Evolutionary conservation across 2,888 invertebrate species (phyloP), one percentile per base, ranked within the genome.

Genomic region (Ochlodes sylvanus): DNA sequence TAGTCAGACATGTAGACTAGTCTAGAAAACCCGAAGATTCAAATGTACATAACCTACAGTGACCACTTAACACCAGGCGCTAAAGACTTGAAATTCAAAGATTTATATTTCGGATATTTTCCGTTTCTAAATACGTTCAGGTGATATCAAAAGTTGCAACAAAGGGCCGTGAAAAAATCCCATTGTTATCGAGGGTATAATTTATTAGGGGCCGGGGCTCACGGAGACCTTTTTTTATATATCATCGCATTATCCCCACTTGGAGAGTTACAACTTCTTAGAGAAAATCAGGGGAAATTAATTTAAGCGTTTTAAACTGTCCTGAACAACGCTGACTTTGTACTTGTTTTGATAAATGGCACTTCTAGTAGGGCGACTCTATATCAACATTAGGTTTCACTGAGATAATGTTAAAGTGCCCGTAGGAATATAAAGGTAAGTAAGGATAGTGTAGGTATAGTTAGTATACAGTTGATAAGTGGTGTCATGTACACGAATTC

Each of bases 161-260:
- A 93, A 93, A 91, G 90, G 88, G 86, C 85, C 79, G 77, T 78
- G 82, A 90, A 93, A 89, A 94, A 93, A 92, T 88, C 93, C 93
- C 89, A 93, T 94, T 94, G 94, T 94, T 94, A 94, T 94, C 94
- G 90, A 89, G 92, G 90, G 90, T 86, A 88, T 94, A 94, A 94
- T 94, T 94, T 94, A 94, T 94, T 92, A 92, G 89, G 89, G 91
- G 86, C 81, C 79, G 79, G 76, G 87, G 86, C 88, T 87, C 89
- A 86, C 85, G 82, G 91, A 88, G 89, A 88, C 92, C 92, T 93
- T 93, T 93, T 92, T 93, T 93, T 93, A 93, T 93, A 93, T 92
- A 93, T 93, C 93, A 93, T 93, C 93, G 92, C 90, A 92, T 93
- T 93, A 93, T 93, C 91, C 92, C 91, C 88, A 89, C 91, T 89